Conservation (phyloP, 1,140 invertebrate species). For the Whitmania pigra region DNA sequence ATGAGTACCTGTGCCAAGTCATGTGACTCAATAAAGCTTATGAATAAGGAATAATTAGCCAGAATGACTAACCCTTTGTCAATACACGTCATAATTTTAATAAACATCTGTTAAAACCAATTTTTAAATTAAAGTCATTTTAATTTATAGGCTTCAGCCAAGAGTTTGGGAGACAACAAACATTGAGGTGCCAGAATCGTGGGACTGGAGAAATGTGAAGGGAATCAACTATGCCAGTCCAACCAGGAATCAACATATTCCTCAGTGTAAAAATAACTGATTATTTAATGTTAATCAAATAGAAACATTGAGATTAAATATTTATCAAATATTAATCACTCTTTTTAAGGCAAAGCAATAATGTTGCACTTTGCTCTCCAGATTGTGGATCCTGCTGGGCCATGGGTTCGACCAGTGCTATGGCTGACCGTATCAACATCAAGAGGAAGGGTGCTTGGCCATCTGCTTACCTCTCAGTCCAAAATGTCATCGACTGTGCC, state of each 20-base stretch:
- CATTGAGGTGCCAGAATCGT: conserved; percentile 35
- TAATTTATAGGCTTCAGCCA: conserved; percentile 2
- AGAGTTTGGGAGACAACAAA: conserved; percentile 5
- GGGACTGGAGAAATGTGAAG: conserved; percentile 45
- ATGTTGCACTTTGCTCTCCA: conserved; percentile 27
- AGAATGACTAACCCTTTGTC: no score
- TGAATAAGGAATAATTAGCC: no score
- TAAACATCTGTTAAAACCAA: no score
- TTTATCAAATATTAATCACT: background rate
- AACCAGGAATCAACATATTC: conserved; percentile 45
- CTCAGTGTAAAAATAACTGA: conserved; percentile 37
- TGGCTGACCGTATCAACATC: conserved; percentile 48
- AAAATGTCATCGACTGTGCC: conserved; percentile 45
- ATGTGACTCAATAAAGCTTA: no score
- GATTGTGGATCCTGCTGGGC: conserved; percentile 49
- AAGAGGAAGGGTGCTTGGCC: conserved; percentile 44
- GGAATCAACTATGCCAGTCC: conserved; percentile 44
- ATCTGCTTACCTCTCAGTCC: conserved; percentile 42
- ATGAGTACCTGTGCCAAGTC: no score
- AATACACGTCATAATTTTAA: no score
- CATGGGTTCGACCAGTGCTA: conserved; percentile 42
- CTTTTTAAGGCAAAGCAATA: background rate
- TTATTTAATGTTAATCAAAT: background rate
- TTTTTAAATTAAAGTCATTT: no score
- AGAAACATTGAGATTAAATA: background rate